phyloP scores from a whole-genome alignment of 2,888 invertebrate genomes.

The Omphaloscelis lunosa region DNA sequence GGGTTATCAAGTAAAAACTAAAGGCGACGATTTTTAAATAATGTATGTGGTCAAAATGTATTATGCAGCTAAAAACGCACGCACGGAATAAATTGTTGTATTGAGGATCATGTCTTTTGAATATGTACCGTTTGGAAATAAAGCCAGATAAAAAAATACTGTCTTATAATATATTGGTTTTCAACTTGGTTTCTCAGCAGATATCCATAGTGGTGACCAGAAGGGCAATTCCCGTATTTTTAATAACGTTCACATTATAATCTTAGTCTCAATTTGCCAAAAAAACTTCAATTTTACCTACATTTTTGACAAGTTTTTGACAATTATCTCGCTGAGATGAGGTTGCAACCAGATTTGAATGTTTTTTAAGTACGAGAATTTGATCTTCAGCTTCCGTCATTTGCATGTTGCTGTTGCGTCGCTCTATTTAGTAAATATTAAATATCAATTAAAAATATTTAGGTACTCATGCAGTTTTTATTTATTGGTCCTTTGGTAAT shows the following conservation, averaged over 20 bases:
- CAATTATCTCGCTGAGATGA: not conserved
- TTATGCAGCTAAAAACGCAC: not conserved
- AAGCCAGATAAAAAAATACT: not conserved
- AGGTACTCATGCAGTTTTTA: not conserved
- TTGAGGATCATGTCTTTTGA: not conserved
- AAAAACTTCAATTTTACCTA: no score
- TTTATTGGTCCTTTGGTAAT: not conserved
- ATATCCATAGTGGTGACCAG: no score
- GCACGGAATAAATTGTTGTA: not conserved
- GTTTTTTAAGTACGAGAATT: not conserved
- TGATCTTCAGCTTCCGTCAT: not conserved
- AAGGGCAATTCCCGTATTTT: no score
- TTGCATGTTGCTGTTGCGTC: not conserved
- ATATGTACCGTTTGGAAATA: not conserved
- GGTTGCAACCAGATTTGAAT: not conserved
- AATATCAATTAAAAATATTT: no score
- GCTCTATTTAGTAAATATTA: not conserved
- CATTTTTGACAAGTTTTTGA: no score
- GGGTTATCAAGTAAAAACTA: conserved; percentile 12
- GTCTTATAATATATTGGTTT: not conserved
- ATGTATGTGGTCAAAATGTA: conserved; percentile 15
- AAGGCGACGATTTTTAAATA: conserved; percentile 18
- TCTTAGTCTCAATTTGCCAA: no score
- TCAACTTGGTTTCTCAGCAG: not conserved
- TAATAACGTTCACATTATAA: no score